Evolutionary conservation across 2,113 vertebrate genomes (phyloP).

Genomic region (Uria aalge): DNA sequence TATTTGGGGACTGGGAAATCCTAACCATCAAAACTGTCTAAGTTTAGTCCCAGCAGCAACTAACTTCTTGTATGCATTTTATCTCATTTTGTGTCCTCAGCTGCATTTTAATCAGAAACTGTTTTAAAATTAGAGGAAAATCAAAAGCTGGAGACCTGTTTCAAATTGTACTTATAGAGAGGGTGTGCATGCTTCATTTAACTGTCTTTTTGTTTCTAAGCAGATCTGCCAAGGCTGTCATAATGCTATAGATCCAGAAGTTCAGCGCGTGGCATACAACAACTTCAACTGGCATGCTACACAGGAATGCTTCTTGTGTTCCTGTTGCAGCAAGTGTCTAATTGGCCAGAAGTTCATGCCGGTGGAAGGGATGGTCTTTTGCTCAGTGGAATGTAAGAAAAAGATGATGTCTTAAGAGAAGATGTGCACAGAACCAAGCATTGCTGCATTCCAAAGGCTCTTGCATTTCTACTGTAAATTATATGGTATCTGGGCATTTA

Average conservation of each 20-base stretch:
- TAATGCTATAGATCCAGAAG: slow-evolving; percentile 89
- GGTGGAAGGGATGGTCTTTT: slow-evolving; percentile 86
- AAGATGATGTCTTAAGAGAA: slow-evolving; percentile 76
- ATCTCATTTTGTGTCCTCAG: neutral
- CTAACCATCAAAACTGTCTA: neutral
- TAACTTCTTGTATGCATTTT: neutral
- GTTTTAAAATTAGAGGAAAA: neutral
- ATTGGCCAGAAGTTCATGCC: slow-evolving; percentile 95
- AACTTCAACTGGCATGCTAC: slow-evolving; percentile 91
- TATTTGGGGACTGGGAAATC: neutral
- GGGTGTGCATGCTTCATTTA: neutral
- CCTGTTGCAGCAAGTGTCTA: slow-evolving; percentile 90
- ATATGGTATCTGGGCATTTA: neutral
- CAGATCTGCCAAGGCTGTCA: slow-evolving; percentile 90
- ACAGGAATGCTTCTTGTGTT: slow-evolving; percentile 89
- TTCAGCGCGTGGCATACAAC: slow-evolving; percentile 91
- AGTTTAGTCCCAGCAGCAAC: neutral
- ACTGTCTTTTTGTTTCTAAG: neutral
- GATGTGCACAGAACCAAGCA: neutral
- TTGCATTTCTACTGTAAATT: slow-evolving; percentile 70
- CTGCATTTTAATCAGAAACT: neutral
- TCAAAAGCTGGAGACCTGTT: neutral
- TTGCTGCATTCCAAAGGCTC: slow-evolving; percentile 46
- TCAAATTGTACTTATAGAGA: neutral
- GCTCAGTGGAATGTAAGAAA: slow-evolving; percentile 94